A percentile compares a stretch with the other conserved stretches of the same genome.
Evolutionary conservation across 1,140 invertebrate genomes (phyloP).

Genomic region (Riptortus pedestris): DNA sequence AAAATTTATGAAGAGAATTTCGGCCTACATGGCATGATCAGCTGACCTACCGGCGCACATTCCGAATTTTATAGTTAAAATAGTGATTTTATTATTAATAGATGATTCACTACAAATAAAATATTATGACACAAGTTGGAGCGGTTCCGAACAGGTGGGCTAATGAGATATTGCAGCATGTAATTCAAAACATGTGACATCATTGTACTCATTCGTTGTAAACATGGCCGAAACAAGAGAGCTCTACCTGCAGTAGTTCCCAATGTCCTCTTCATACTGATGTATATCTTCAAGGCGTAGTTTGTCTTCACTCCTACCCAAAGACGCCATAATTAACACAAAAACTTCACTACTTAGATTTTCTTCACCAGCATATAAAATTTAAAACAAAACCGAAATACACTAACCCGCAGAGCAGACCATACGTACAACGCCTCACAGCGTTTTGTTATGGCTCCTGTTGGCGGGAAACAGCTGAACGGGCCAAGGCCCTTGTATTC

Average conservation of each 20-base stretch:
- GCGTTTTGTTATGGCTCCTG: constrained; percentile 48
- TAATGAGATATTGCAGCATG: background rate
- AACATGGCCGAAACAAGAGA: constrained; percentile 45
- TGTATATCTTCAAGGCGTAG: constrained; percentile 36
- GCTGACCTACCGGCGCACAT: constrained; percentile 39
- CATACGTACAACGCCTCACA: constrained; percentile 37
- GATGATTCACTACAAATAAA: no score
- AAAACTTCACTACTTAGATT: constrained; percentile 25
- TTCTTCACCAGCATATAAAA: constrained; percentile 30
- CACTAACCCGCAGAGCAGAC: constrained; percentile 27
- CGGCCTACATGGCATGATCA: constrained; percentile 36
- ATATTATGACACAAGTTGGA: no score
- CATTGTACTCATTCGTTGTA: constrained; percentile 33
- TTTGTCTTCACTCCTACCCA: constrained; percentile 35
- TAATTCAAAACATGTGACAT: constrained; percentile 12
- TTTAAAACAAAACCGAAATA: constrained; percentile 29
- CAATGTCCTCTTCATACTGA: constrained; percentile 38
- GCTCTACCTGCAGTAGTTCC: constrained; percentile 38
- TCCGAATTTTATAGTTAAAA: no score
- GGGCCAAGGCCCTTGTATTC: constrained; percentile 33
- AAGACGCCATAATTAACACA: constrained; percentile 34
- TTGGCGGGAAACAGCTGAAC: constrained; percentile 58
- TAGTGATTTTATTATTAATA: no score
- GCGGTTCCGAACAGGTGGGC: no score
- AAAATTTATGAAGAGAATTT: background rate